A percentile compares a stretch with the other conserved stretches of the same genome.
Conservation (phyloP, 1,140 invertebrate genomes). For the Formica exsecta region DNA sequence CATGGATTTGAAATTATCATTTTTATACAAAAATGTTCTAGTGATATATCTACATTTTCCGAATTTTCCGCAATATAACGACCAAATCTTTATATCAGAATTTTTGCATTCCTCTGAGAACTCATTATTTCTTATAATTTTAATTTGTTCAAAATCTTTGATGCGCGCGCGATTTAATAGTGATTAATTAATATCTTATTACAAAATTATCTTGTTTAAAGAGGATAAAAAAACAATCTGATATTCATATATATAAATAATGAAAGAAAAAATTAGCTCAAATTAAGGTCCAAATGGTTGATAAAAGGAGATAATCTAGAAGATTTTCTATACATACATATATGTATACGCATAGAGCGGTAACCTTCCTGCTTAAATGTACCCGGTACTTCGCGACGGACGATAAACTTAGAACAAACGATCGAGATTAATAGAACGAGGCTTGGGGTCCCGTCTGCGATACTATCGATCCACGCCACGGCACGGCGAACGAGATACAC, state of each 20-base stretch:
- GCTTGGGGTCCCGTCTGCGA: conserved; percentile 54
- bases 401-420: conserved; percentile 73
- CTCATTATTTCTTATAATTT: conserved; percentile 3
- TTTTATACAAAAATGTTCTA: not conserved
- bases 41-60: not conserved
- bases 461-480: conserved; percentile 69
- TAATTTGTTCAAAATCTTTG: not conserved
- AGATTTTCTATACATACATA: not conserved
- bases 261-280: conserved; percentile 24
- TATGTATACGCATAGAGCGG: not conserved
- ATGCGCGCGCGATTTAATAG: not conserved
- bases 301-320: not conserved
- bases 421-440: conserved; percentile 75
- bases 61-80: not conserved
- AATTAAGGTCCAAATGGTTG: conserved; percentile 26
- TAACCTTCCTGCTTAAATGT: conserved; percentile 51
- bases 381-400: conserved; percentile 41
- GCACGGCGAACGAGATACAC: conserved; percentile 60
- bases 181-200: conserved; percentile 20
- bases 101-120: not conserved
- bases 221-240: not conserved
- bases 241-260: not conserved
- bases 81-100: not conserved
- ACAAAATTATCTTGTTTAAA: not conserved
- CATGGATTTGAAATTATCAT: not conserved